A percentile compares a stretch with the other conserved stretches of the same genome.
These are phyloP conservation scores for Glaucomys volans DNA, from an alignment of 2,113 vertebrate species.

Conservation along the genomic window DNA sequence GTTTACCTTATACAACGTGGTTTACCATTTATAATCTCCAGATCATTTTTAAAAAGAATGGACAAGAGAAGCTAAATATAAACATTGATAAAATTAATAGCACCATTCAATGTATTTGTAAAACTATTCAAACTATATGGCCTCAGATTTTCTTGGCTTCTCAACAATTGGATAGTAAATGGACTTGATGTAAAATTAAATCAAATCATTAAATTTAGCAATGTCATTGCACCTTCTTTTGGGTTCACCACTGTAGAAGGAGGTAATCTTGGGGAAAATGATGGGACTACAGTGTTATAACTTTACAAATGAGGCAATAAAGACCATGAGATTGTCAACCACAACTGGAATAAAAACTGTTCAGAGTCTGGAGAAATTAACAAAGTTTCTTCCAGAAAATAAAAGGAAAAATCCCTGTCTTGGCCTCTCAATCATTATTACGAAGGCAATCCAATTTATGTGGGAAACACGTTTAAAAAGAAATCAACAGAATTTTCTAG, in stretches of 20 bases:
- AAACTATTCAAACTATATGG: not conserved
- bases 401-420: not conserved
- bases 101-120: not conserved
- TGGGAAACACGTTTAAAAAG: slow-evolving; percentile 8
- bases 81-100: not conserved
- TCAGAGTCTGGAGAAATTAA: not conserved
- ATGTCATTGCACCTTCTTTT: not conserved
- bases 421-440: not conserved
- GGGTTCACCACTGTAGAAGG: not conserved
- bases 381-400: not conserved
- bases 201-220: slow-evolving; percentile 55
- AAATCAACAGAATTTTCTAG: slow-evolving; percentile 6
- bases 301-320: slow-evolving; percentile 27
- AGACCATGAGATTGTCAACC: not conserved
- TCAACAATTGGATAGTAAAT: slow-evolving; percentile 36
- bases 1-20: not conserved
- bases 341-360: not conserved
- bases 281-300: not conserved
- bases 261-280: not conserved
- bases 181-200: slow-evolving; percentile 43
- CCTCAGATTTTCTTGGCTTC: not conserved
- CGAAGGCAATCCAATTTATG: not conserved
- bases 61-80: not conserved
- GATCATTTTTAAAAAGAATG: not conserved
- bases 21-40: not conserved